Evolutionary conservation across 2,797 vertebrate species (phyloP).

Genomic region (Diplodus puntazzo): DNA sequence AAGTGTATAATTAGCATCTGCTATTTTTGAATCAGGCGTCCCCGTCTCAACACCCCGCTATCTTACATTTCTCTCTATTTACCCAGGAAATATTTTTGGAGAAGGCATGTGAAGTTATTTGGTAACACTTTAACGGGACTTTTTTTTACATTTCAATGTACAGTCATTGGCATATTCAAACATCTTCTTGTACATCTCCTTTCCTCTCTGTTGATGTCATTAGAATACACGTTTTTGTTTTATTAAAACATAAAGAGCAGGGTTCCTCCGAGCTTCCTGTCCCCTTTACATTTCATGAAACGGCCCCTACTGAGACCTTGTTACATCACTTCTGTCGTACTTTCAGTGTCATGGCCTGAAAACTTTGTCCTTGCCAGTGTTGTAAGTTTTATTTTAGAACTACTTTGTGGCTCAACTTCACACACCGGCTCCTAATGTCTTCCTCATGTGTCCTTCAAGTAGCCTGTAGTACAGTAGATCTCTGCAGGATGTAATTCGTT

Average conservation of each 20-base stretch:
- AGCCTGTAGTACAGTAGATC: background rate
- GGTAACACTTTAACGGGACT: slow-evolving; percentile 34
- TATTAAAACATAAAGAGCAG: background rate
- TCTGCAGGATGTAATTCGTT: background rate
- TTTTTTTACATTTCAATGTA: slow-evolving; percentile 18
- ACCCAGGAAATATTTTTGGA: slow-evolving; percentile 67
- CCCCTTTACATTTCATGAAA: slow-evolving; percentile 52
- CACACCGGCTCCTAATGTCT: background rate
- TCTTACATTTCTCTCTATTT: slow-evolving; percentile 77
- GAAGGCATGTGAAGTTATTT: slow-evolving; percentile 58
- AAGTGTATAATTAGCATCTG: slow-evolving; percentile 84
- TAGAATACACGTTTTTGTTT: background rate
- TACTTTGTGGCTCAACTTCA: slow-evolving; percentile 35
- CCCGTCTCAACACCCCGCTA: slow-evolving; percentile 73
- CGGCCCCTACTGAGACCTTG: slow-evolving; percentile 44
- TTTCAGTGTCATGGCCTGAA: slow-evolving; percentile 67
- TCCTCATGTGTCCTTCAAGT: slow-evolving; percentile 9
- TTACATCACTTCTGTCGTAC: slow-evolving; percentile 56
- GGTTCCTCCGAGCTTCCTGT: slow-evolving; percentile 41
- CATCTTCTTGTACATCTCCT: background rate
- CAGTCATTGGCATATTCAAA: slow-evolving; percentile 8
- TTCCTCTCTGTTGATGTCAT: background rate
- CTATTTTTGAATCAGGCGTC: slow-evolving; percentile 81
- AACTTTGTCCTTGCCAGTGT: slow-evolving; percentile 57
- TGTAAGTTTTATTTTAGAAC: slow-evolving; percentile 53